Percentiles rank a stretch among this genome's conserved stretches.
These are phyloP conservation scores for Sweltsa coloradensis DNA, from an alignment of 1,140 invertebrate genomes.

Conservation along the genomic window DNA sequence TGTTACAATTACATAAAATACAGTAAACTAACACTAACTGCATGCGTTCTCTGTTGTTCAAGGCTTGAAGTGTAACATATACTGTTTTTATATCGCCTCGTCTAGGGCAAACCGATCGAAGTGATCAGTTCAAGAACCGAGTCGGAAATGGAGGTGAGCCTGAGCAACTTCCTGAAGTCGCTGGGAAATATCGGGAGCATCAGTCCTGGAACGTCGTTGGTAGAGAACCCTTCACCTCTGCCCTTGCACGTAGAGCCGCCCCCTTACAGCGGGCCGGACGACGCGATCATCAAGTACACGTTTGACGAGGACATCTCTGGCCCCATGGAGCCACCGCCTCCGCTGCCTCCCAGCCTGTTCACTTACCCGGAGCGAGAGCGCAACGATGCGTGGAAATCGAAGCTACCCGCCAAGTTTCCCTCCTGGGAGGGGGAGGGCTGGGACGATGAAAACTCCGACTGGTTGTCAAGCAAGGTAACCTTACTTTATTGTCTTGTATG, in stretches of 20 bases:
- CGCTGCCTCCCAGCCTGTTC: constrained; percentile 9
- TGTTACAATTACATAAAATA: neutral
- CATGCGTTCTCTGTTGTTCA: no score
- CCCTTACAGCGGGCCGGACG: no score
- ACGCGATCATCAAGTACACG: no score
- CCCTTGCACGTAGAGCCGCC: no score
- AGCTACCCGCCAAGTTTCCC: constrained; percentile 35
- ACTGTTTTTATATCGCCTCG: no score
- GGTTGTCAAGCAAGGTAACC: neutral
- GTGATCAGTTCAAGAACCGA: constrained; percentile 31
- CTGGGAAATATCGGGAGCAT: no score
- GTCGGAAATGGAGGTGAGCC: constrained; percentile 26
- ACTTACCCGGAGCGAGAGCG: neutral
- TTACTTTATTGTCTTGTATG: no score
- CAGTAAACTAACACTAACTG: no score
- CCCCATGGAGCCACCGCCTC: constrained; percentile 8
- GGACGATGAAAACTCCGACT: neutral
- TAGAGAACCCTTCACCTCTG: no score
- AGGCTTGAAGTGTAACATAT: no score
- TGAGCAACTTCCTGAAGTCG: constrained; percentile 31
- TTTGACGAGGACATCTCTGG: no score
- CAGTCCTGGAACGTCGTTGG: no score
- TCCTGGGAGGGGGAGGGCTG: constrained; percentile 26
- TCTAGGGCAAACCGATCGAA: constrained; percentile 39
- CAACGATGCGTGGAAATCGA: constrained; percentile 14